Base-by-base conservation (phyloP, 2,888 invertebrate species). In the Trimorus sp. region DNA sequence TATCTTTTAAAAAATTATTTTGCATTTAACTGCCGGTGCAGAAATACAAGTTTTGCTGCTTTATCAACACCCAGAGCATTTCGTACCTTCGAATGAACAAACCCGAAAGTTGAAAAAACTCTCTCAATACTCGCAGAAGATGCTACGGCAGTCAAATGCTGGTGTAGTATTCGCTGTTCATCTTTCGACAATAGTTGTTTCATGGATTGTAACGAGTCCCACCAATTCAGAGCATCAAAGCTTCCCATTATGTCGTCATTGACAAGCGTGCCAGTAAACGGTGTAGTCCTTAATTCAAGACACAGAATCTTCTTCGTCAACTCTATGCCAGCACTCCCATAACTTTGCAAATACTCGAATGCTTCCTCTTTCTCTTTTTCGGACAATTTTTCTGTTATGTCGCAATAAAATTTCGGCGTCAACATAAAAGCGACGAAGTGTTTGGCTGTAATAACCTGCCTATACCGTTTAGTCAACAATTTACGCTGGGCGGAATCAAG, bases 121-220 rank as follows among this genome's bases (percentile, higher is more conserved):
- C 62, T 51, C 40, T 71, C 71, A n/a, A 62, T 71, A 42, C 71
- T 71, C 0, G 53, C 71, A 9, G 71, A 71, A 42, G 60, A 71
- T 26, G 62, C 60, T 14, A 54, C 37, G 15, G 54, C 71, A 16
- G 53, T 71, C 26, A 71, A 42, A 45, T 71, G 60, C 14, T 71
- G 71, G 14, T 45, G 40, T n/a, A 45, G 45, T 26, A 70, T 70
- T 49, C 11, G 2, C 8, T 53, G 12, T 62, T 71, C 71, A 12
- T 71, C 71, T 42, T 71, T 45, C 2, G 53, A 53, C 37, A 71
- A 45, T 7, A 60, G 9, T 8, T 62, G 11, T 53, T 71, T 71
- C 54, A 62, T 7, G 0, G 38, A 42, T 45, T 71, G 51, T n/a
- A 71, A 40, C 7, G 12, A n/a, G 7, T 53, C 40, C 71, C 71